Conservation (phyloP, 2,113 vertebrate genomes). For the Myotis lucifugus region DNA sequence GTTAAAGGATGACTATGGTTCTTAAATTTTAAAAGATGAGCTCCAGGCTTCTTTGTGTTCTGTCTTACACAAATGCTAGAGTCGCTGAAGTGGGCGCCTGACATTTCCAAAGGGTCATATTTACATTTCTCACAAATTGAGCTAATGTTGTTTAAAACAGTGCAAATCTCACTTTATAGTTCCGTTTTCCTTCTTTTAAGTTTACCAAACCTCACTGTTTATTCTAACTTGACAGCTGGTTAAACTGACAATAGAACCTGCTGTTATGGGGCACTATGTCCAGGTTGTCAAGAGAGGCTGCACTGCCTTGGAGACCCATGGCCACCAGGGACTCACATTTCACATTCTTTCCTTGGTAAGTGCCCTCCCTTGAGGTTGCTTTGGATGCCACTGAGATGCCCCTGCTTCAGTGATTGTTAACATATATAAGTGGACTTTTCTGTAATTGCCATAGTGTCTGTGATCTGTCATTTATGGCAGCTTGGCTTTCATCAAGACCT, state of each 20-base stretch:
- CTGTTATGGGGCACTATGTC: not conserved
- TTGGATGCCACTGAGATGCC: not conserved
- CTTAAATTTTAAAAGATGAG: constrained; percentile 56
- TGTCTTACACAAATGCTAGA: constrained; percentile 38
- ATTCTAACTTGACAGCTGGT: constrained; percentile 1
- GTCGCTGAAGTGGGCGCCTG: constrained; percentile 12
- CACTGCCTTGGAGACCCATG: no score
- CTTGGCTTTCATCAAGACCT: not conserved
- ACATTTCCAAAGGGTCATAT: constrained; percentile 59
- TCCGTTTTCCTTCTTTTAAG: constrained; percentile 33
- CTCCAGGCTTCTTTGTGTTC: not conserved
- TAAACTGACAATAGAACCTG: not conserved
- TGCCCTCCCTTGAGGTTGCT: not conserved
- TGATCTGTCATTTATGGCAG: not conserved
- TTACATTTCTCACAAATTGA: constrained; percentile 66
- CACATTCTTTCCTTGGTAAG: not conserved
- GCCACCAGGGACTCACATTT: not conserved
- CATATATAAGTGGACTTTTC: not conserved
- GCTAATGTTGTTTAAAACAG: constrained; percentile 53
- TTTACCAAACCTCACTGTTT: not conserved
- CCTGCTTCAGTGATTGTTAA: not conserved
- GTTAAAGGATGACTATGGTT: constrained; percentile 30
- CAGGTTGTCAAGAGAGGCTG: not conserved
- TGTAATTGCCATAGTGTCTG: not conserved
- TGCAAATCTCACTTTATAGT: constrained; percentile 3